phyloP scores from a whole-genome alignment of 1,140 invertebrate species.

The Danaus plexippus region DNA sequence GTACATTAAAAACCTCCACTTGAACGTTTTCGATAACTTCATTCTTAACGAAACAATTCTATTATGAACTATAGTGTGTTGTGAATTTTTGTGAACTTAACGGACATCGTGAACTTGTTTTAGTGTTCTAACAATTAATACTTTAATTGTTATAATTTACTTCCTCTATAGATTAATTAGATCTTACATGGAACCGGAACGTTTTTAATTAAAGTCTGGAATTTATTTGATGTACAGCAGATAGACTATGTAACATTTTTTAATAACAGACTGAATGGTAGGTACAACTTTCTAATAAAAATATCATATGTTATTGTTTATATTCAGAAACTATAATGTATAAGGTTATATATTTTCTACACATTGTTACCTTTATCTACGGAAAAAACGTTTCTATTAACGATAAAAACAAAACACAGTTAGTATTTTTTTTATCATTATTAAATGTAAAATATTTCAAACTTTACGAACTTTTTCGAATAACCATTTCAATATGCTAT shows the following conservation, averaged over 20 bases:
- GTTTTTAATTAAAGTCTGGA: conserved; percentile 51
- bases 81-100: conserved; percentile 35
- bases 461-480: too few species aligned
- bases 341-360: conserved; percentile 2
- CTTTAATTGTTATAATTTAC: conserved; percentile 58
- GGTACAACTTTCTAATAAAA: conserved; percentile 38
- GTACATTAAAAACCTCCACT: conserved; percentile 41
- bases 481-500: too few species aligned
- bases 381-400: conserved; percentile 3
- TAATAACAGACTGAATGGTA: conserved; percentile 51
- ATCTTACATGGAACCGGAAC: conserved; percentile 59
- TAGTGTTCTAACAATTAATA: conserved; percentile 52
- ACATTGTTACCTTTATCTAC: background rate
- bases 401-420: background rate
- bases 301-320: conserved; percentile 13
- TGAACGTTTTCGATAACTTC: conserved; percentile 32
- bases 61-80: conserved; percentile 30
- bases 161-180: conserved; percentile 60
- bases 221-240: conserved; percentile 39
- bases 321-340: background rate
- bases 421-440: conserved; percentile 2
- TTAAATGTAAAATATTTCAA: background rate
- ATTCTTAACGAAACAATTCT: conserved; percentile 27
- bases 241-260: conserved; percentile 40
- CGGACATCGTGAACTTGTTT: conserved; percentile 36